Percentiles rank a stretch among this genome's conserved stretches.
Conservation (phyloP, 2,113 vertebrate species). For the Nanger granti region DNA sequence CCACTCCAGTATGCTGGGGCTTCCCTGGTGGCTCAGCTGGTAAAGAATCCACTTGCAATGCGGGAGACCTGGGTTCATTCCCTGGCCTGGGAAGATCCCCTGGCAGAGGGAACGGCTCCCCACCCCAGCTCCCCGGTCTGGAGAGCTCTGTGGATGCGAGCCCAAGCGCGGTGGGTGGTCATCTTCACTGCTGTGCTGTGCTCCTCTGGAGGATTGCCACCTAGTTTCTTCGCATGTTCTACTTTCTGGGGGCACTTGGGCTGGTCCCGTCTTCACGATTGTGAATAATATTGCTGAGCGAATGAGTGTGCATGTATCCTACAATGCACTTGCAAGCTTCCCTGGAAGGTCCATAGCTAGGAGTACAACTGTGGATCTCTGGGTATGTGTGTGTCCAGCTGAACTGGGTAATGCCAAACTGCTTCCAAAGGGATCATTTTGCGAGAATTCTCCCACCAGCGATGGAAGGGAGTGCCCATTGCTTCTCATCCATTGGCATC, state of each 20-base stretch:
- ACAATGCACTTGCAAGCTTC: background rate
- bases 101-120: background rate
- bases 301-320: rapidly evolving
- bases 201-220: background rate
- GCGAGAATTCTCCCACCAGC: background rate
- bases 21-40: background rate
- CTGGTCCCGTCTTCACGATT: rapidly evolving
- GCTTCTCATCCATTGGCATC: background rate
- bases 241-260: background rate
- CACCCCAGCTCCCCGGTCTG: background rate
- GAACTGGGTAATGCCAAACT: too few relatives aligned
- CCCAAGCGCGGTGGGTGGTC: rapidly evolving
- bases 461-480: rapidly evolving
- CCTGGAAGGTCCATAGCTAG: background rate
- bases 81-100: background rate
- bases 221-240: background rate
- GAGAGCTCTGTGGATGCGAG: background rate
- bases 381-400: background rate
- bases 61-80: background rate
- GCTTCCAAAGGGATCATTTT: background rate
- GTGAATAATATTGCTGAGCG: background rate
- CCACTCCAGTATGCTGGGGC: background rate
- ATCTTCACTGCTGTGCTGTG: too few relatives aligned
- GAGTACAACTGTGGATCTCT: too few relatives aligned
- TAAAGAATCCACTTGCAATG: background rate